Conservation (phyloP, 2,113 vertebrate species). For the Cyprinodon brontotheroides region DNA sequence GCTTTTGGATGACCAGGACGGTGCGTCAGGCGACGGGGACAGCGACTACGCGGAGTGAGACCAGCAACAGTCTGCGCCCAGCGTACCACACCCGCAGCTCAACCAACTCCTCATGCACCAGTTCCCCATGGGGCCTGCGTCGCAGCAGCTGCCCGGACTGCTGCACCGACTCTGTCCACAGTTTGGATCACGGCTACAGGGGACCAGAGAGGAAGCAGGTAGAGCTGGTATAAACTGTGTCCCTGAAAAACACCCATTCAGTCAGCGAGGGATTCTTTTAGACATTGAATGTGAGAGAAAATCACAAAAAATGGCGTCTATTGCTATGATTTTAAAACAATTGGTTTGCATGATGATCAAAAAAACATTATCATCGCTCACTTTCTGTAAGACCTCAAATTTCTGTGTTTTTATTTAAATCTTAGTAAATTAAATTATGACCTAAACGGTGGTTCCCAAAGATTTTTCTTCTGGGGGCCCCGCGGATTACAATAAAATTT, state of each 20-base stretch:
- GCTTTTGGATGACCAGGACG: slow-evolving; percentile 95
- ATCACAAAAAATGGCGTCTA: too few relatives aligned
- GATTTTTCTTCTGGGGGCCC: too few relatives aligned
- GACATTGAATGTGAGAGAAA: too few relatives aligned
- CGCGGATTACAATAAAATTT: too few relatives aligned
- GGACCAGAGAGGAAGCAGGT: slow-evolving; percentile 88
- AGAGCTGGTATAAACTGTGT: slow-evolving; percentile 10
- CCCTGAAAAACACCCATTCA: neutral
- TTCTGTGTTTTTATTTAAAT: too few relatives aligned
- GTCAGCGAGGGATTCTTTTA: neutral
- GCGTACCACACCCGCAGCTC: slow-evolving; percentile 89
- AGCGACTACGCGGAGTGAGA: slow-evolving; percentile 98
- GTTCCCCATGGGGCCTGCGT: slow-evolving; percentile 82
- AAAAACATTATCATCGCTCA: too few relatives aligned
- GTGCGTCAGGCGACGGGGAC: slow-evolving; percentile 91
- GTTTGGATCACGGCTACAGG: slow-evolving; percentile 85
- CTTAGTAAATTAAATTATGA: too few relatives aligned
- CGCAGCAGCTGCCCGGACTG: slow-evolving; percentile 86
- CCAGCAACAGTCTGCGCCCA: slow-evolving; percentile 91
- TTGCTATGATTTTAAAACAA: too few relatives aligned
- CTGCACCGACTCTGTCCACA: slow-evolving; percentile 85
- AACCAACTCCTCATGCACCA: slow-evolving; percentile 93
- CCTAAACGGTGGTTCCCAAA: too few relatives aligned
- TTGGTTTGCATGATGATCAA: too few relatives aligned
- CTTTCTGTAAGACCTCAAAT: too few relatives aligned